A percentile compares a stretch with the other conserved stretches of the same genome.
These are phyloP conservation scores for Megathymus violae DNA, from an alignment of 1,140 invertebrate genomes.

Conservation along the genomic window DNA sequence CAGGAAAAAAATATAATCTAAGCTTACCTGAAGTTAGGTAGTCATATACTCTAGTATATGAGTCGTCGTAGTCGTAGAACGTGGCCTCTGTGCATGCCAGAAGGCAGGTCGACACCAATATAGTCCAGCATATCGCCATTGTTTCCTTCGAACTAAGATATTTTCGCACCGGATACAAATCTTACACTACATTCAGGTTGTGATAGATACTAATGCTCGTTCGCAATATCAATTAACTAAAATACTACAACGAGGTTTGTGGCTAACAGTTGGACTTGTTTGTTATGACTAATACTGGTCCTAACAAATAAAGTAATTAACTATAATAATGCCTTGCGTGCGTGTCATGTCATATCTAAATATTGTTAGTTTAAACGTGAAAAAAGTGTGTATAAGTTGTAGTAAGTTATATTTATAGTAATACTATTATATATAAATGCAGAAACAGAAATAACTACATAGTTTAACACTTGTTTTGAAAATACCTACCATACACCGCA, in stretches of 20 bases:
- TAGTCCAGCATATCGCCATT: constrained; percentile 56
- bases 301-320: background rate
- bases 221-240: constrained; percentile 13
- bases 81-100: constrained; percentile 51
- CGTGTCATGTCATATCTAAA: background rate
- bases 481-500: no score
- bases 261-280: constrained; percentile 14
- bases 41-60: constrained; percentile 71
- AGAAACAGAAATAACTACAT: no score
- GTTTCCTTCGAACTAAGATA: constrained; percentile 8
- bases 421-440: no score
- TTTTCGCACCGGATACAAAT: constrained; percentile 30
- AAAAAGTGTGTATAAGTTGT: no score
- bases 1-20: constrained; percentile 7
- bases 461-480: no score
- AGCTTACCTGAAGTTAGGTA: constrained; percentile 65
- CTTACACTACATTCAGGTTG: constrained; percentile 12
- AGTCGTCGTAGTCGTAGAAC: constrained; percentile 73
- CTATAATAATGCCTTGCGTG: background rate
- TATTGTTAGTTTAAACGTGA: no score
- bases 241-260: constrained; percentile 14
- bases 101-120: constrained; percentile 48
- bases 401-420: no score
- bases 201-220: background rate
- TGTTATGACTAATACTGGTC: background rate